A percentile compares a stretch with the other conserved stretches of the same genome.
Conservation (phyloP, 1,140 invertebrate genomes). For the Teleopsis dalmanni region DNA sequence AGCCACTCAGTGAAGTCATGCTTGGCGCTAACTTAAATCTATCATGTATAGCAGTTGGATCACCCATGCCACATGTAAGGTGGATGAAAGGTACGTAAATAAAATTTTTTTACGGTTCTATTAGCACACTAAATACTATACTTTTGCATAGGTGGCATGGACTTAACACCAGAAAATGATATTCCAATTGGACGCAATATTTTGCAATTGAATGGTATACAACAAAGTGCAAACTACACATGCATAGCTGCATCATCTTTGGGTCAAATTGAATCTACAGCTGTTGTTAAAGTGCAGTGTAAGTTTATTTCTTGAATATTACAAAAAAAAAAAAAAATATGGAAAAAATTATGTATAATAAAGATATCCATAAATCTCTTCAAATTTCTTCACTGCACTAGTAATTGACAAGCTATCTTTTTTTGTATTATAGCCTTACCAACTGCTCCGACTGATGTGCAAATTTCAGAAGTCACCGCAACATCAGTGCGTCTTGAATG, state of each 20-base stretch:
- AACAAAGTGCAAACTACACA: conserved; percentile 92
- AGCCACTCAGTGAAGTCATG: conserved; percentile 77
- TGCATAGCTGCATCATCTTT: conserved; percentile 92
- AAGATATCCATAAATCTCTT: not conserved
- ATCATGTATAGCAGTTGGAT: conserved; percentile 92
- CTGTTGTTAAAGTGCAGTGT: conserved; percentile 93
- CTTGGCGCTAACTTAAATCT: conserved; percentile 83
- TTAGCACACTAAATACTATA: not conserved
- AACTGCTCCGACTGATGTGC: conserved; percentile 76
- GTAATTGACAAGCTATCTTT: not conserved
- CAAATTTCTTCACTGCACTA: not conserved
- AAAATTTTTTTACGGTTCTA: not conserved
- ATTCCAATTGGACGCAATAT: conserved; percentile 80
- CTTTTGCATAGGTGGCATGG: conserved; percentile 51
- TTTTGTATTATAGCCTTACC: conserved; percentile 65
- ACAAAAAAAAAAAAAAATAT: too few species aligned
- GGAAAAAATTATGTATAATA: not conserved
- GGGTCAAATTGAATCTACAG: conserved; percentile 79
- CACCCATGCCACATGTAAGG: conserved; percentile 95
- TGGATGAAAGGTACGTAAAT: conserved; percentile 71
- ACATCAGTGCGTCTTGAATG: conserved; percentile 85
- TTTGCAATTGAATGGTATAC: conserved; percentile 74
- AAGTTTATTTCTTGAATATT: too few species aligned
- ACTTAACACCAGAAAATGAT: conserved; percentile 78
- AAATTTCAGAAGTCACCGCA: conserved; percentile 85